Conservation (phyloP, 1,140 invertebrate species). For the Drosophila equinoxialis region DNA sequence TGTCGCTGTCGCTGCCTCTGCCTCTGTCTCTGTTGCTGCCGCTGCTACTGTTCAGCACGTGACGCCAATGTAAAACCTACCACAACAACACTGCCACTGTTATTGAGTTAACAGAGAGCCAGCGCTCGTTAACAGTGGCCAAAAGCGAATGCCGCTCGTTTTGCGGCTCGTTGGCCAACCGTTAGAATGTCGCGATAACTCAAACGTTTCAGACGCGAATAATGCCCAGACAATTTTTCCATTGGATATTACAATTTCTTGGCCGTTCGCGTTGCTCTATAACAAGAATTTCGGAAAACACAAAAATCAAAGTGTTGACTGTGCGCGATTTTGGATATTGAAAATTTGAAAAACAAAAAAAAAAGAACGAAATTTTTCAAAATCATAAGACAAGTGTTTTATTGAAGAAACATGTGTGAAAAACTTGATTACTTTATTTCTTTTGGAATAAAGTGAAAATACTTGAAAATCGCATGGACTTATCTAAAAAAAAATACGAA, state of each 20-base stretch:
- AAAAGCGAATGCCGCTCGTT: constrained; percentile 5
- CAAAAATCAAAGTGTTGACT: not conserved
- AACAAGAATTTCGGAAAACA: not conserved
- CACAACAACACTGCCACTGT: constrained; percentile 37
- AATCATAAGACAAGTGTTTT: not conserved
- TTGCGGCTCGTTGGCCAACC: not conserved
- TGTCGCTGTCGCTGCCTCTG: not conserved
- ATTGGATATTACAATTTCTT: constrained; percentile 1
- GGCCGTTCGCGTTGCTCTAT: not conserved
- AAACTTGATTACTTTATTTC: no score
- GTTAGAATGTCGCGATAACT: constrained; percentile 65
- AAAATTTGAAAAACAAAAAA: no score
- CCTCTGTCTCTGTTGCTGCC: not conserved
- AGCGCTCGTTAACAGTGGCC: constrained; percentile 9
- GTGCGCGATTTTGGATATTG: not conserved
- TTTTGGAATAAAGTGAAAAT: no score
- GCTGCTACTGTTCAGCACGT: constrained; percentile 28
- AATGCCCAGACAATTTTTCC: constrained; percentile 19
- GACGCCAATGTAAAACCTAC: constrained; percentile 47
- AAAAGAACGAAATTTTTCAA: not conserved
- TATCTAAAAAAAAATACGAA: no score
- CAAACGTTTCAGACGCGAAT: constrained; percentile 54
- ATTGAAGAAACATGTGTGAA: no score
- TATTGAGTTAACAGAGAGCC: constrained; percentile 26
- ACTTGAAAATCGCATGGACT: no score